phyloP scores from a whole-genome alignment of 2,797 vertebrate genomes.

The Premnoplex brunnescens region DNA sequence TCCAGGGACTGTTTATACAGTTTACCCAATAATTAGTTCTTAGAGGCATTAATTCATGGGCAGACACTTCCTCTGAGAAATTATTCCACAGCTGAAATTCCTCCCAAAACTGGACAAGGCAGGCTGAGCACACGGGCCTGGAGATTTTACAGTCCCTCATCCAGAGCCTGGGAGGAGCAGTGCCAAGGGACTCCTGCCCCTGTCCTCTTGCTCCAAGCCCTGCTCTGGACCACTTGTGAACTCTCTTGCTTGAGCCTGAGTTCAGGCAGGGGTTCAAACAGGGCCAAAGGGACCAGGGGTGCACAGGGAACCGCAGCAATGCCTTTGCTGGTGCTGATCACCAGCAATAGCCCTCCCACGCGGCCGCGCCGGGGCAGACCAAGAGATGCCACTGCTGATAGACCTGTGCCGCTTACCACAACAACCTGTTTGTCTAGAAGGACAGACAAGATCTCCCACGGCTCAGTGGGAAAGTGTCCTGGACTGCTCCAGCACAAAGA shows the following conservation, averaged over 20 bases:
- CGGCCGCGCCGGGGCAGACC: background rate
- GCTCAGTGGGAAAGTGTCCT: background rate
- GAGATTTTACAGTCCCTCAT: background rate
- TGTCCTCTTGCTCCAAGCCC: background rate
- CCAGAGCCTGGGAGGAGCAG: background rate
- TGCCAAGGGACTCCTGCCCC: background rate
- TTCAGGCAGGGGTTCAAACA: background rate
- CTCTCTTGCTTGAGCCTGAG: background rate
- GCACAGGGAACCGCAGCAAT: background rate
- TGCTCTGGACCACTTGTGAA: rapidly evolving
- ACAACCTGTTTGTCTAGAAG: constrained; percentile 10
- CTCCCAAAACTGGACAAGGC: background rate
- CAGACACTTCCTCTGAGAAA: constrained; percentile 47
- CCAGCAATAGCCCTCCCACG: background rate
- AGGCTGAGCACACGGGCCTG: background rate
- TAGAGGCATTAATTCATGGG: constrained; percentile 38
- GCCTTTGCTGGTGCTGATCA: background rate
- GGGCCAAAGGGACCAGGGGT: background rate
- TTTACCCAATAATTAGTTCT: constrained; percentile 54
- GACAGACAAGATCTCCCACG: background rate
- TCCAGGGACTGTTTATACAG: constrained; percentile 24
- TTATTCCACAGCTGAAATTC: constrained; percentile 9
- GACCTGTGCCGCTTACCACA: background rate
- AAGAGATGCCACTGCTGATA: background rate
- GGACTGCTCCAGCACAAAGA: rapidly evolving